Percentiles rank a stretch among this genome's conserved stretches.
Evolutionary conservation across 2,113 vertebrate genomes (phyloP).

Genomic region (Lepisosteus osseus): DNA sequence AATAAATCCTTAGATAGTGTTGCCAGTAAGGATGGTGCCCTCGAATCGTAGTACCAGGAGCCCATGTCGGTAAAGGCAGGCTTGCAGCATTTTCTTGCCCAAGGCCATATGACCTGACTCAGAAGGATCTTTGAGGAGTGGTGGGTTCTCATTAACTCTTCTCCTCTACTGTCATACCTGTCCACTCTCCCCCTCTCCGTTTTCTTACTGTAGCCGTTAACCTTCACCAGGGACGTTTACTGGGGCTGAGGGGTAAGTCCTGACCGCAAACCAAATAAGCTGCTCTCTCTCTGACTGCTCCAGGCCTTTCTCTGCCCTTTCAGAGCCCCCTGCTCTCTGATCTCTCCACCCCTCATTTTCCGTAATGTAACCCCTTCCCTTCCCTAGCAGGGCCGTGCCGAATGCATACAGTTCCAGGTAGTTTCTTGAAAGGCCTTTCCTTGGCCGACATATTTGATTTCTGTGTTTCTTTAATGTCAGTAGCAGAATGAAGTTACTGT

Average conservation of each 20-base stretch:
- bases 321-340: slow-evolving; percentile 51
- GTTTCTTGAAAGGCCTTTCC: too few relatives aligned
- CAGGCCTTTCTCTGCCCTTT: slow-evolving; percentile 47
- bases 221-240: slow-evolving; percentile 86
- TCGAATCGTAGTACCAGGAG: too few relatives aligned
- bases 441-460: too few relatives aligned
- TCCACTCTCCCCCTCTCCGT: slow-evolving; percentile 77
- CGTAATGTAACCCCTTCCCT: slow-evolving; percentile 57
- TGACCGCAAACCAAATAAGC: slow-evolving; percentile 55
- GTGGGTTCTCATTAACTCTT: slow-evolving; percentile 64
- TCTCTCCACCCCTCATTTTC: slow-evolving; percentile 51
- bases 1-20: too few relatives aligned
- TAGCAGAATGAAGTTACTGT: too few relatives aligned
- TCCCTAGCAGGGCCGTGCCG: too few relatives aligned
- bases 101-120: too few relatives aligned
- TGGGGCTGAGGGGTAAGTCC: slow-evolving; percentile 86
- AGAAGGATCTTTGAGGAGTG: slow-evolving; percentile 27
- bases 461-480: too few relatives aligned
- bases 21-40: too few relatives aligned
- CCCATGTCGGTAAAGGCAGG: too few relatives aligned
- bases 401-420: too few relatives aligned
- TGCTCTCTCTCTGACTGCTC: slow-evolving; percentile 40
- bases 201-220: slow-evolving; percentile 79
- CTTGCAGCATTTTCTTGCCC: too few relatives aligned
- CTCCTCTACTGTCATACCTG: slow-evolving; percentile 68